Percentiles rank a stretch among this genome's conserved stretches.
Evolutionary conservation across 2,797 vertebrate genomes (phyloP).

Genomic region (Ispidina lecontei): DNA sequence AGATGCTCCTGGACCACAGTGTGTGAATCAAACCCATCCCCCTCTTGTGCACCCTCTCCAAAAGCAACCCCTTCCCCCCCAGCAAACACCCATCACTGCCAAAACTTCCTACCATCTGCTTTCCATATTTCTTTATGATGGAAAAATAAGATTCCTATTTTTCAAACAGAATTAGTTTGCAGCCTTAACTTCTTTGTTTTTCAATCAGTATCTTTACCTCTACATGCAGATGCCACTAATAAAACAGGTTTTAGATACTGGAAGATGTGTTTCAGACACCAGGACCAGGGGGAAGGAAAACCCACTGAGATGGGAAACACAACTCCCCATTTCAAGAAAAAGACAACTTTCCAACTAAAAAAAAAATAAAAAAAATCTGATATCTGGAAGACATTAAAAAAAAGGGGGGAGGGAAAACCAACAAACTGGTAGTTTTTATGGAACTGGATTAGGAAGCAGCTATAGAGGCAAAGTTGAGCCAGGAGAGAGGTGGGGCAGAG

Average conservation of each 20-base stretch:
- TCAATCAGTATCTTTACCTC: constrained; percentile 1
- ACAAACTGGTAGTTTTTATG: neutral
- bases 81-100: neutral
- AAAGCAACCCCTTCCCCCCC: neutral
- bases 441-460: neutral
- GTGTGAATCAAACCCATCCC: accelerated
- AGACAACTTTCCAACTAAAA: neutral
- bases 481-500: neutral
- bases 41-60: neutral
- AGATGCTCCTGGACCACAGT: neutral
- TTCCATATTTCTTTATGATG: constrained; percentile 25
- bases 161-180: neutral
- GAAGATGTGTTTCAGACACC: neutral
- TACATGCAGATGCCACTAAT: neutral
- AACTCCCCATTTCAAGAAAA: neutral
- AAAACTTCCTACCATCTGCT: constrained; percentile 29
- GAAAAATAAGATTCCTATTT: constrained; percentile 51
- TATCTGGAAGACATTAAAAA: neutral
- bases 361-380: neutral
- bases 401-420: neutral
- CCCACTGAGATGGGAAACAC: neutral
- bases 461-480: neutral
- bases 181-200: neutral
- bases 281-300: neutral
- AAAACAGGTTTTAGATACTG: neutral